Percentiles rank a stretch among this genome's conserved stretches.
phyloP scores from a whole-genome alignment of 2,888 invertebrate species.

The Listrodromus nycthemerus region DNA sequence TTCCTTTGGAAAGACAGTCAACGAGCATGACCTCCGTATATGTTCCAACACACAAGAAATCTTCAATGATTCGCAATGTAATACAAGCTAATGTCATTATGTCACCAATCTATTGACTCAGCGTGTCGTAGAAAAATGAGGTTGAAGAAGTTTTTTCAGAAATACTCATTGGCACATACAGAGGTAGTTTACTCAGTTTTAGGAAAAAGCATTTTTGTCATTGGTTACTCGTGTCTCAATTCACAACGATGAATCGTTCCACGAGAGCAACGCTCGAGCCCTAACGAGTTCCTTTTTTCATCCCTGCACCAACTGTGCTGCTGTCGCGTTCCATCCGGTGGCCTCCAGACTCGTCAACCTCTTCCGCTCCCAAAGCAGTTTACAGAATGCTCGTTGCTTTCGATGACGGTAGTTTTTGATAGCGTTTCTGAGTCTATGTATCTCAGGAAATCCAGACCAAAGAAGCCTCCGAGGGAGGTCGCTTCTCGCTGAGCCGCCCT shows the following conservation, averaged over 20 bases:
- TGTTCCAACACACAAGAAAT: not conserved
- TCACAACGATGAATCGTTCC: not conserved
- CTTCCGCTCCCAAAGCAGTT: not conserved
- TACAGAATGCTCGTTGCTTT: conserved; percentile 17
- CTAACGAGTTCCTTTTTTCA: conserved; percentile 18
- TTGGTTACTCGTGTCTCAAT: not conserved
- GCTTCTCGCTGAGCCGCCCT: conserved; percentile 14
- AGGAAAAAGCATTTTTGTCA: not conserved
- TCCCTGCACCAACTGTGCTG: not conserved
- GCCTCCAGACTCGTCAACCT: not conserved
- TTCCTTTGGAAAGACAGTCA: not conserved
- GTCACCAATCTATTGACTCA: too few species aligned
- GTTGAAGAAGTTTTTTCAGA: not conserved
- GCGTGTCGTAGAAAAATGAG: too few species aligned
- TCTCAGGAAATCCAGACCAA: not conserved
- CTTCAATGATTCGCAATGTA: too few species aligned
- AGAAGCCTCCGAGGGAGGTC: conserved; percentile 23
- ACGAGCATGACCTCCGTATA: not conserved
- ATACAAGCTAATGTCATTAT: too few species aligned
- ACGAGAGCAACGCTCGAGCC: not conserved
- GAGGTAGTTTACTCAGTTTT: not conserved
- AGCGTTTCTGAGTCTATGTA: conserved; percentile 10
- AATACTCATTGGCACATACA: not conserved
- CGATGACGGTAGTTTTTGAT: conserved; percentile 21
- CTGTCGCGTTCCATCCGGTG: not conserved